Evolutionary conservation across 2,888 invertebrate species (phyloP), one percentile per base, ranked within the genome.

Genomic region (Tetropium fuscum): DNA sequence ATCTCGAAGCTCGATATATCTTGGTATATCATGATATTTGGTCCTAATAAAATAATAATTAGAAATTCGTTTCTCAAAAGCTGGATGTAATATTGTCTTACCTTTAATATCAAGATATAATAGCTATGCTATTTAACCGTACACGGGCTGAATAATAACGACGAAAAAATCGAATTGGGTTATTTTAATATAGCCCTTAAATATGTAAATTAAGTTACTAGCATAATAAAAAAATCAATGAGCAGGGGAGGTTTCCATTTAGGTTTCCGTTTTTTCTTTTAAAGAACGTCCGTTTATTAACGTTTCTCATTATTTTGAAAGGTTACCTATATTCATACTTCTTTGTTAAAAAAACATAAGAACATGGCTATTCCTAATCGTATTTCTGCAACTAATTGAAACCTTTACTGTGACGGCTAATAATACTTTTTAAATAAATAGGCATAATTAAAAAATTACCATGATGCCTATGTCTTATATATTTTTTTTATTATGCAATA

Each of bases 151-250:
- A 27, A 27, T 27, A 27, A 44, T 22, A 43, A 43, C 20, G 13
- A 6, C 6, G 22, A 44, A 27, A 16, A 16, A 10, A 10, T 16
- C 4, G 15, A 34, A 34, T 13, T 44, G 15, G 15, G 27, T 44
- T 44, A 44, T 27, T 44, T 44, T 18, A 44, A 19, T 20, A 27
- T 44, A 20, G 44, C 11, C 27, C 18, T 44, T 15, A 44, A 27
- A 44, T 27, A 44, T 44, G 44, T 30, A 44, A 44, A 44, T 27
- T 44, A 20, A 16, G n/a, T 30, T 27, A 19, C 19, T 25, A 27
- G 27, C 18, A 27, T 22, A 10, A 44, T 30, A 25, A 27, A 44
- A 44, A 44, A 15, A 27, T 43, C 41, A 43, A 25, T 20, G 25
- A 43, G 25, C 20, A 11, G 41, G 41, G 15, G 22, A 20, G 13